Evolutionary conservation across 1,140 invertebrate species (phyloP).

Genomic region (Drosophila miranda): DNA sequence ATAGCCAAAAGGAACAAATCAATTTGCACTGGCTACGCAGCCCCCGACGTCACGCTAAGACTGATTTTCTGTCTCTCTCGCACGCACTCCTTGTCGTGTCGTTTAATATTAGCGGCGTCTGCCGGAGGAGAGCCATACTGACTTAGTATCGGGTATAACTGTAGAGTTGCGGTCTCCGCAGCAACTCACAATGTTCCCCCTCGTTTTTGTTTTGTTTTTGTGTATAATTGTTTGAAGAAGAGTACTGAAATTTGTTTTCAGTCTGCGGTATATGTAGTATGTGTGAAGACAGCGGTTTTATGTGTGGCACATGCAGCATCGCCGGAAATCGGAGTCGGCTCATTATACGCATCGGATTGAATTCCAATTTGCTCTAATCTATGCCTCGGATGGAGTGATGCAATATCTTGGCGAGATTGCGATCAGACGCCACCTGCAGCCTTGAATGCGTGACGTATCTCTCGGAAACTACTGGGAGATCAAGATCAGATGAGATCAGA

Average conservation of each 20-base stretch:
- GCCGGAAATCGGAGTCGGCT: constrained; percentile 56
- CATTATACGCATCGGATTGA: constrained; percentile 50
- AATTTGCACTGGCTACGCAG: too few relatives aligned
- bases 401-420: constrained; percentile 51
- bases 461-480: background rate
- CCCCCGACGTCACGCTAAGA: too few relatives aligned
- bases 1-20: too few relatives aligned
- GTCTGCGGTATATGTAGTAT: constrained; percentile 52
- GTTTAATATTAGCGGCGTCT: too few relatives aligned
- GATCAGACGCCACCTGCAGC: constrained; percentile 8
- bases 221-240: background rate
- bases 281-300: constrained; percentile 19
- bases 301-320: constrained; percentile 39
- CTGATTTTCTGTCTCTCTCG: too few relatives aligned
- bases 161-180: too few relatives aligned
- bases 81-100: too few relatives aligned
- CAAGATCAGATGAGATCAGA: background rate
- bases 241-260: constrained; percentile 42
- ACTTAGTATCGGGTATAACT: too few relatives aligned
- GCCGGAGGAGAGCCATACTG: too few relatives aligned
- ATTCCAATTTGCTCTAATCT: constrained; percentile 29
- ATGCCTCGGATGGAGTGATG: constrained; percentile 43
- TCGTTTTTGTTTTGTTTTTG: constrained; percentile 38
- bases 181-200: too few relatives aligned
- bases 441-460: constrained; percentile 2